Percentiles rank a stretch among this genome's conserved stretches.
These are phyloP conservation scores for Ectemnius continuus DNA, from an alignment of 2,888 invertebrate species.

Conservation along the genomic window DNA sequence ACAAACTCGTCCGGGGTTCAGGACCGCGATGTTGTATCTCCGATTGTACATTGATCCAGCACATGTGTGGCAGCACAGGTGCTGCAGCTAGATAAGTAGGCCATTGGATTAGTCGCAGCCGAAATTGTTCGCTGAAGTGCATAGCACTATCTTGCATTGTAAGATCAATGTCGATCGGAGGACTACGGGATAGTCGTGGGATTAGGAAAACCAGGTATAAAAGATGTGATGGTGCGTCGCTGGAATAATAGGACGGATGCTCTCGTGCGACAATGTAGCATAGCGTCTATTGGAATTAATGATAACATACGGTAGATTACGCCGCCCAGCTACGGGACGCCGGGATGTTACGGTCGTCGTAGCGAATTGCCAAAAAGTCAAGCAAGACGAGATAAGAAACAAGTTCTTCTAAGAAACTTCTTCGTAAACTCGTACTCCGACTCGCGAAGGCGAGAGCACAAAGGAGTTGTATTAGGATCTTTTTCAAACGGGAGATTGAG, in stretches of 20 bases:
- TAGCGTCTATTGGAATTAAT: constrained; percentile 44
- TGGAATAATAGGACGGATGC: constrained; percentile 15
- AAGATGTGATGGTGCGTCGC: constrained; percentile 10
- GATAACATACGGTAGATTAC: constrained; percentile 49
- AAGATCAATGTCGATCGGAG: background rate
- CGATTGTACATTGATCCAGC: constrained; percentile 26
- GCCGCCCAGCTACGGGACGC: constrained; percentile 50
- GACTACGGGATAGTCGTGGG: background rate
- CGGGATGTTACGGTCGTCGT: constrained; percentile 28
- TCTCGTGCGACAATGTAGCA: constrained; percentile 23
- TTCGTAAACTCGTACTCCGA: constrained; percentile 32
- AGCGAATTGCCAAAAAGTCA: constrained; percentile 61
- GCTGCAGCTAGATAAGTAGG: background rate
- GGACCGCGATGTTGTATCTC: constrained; percentile 10
- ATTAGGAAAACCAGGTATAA: constrained; percentile 7
- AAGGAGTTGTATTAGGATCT: constrained; percentile 22
- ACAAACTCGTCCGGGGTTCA: constrained; percentile 39
- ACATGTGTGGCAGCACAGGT: background rate
- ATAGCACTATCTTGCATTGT: background rate
- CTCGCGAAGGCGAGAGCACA: constrained; percentile 19
- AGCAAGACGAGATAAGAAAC: constrained; percentile 15
- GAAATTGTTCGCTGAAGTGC: constrained; percentile 1
- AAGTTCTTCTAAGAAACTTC: no score
- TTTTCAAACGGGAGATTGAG: constrained; percentile 24
- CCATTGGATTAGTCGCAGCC: background rate